Base-by-base conservation (phyloP, 2,888 invertebrate species). In the Chelonus formosanus region DNA sequence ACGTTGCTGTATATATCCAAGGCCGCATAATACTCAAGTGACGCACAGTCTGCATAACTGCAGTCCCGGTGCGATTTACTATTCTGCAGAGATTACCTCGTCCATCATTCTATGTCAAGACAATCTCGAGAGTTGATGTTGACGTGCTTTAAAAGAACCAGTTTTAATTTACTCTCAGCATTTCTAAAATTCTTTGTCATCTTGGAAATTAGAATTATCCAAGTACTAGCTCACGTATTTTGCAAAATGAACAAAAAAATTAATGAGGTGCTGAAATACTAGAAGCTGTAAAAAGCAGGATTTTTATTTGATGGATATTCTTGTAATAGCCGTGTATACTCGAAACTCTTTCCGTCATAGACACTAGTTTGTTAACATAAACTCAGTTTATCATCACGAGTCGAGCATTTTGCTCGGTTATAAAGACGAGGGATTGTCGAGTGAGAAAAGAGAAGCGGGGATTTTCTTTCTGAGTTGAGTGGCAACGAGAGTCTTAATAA, bases 41-140 rank as follows among this genome's bases (percentile, higher is more conserved):
- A 78, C 78, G 78, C 78, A 78, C 78, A 76, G 73, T 76, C 76
- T 73, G 76, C 78, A 75, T 77, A 78, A 77, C 78, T 78, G 78
- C 79, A 78, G 74, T 78, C 76, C 74, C 74, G 53, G 70, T 69
- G 75, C 73, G 73, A 76, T 74, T 73, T 73, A 74, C 70, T 74
- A 69, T 73, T 67, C 62, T 67, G 70, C 59, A 57, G 61, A 64
- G 35, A 58, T 50, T 67, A 67, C 65, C 73, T 78, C 78, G 76
- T 78, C 70, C 75, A 78, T 78, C 78, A 78, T 73, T 72, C 69
- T 63, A 57, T 64, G 63, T 67, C 65, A 36, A 61, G 48, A 20
- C 50, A 48, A 68, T 65, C 63, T 55, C 47, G 58, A 53, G 67
- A 44, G 57, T 66, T 63, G 63, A 67, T 67, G 67, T 67, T 70